These are phyloP conservation scores for Urechis unicinctus DNA, from an alignment of 2,888 invertebrate species.

Conservation along the genomic window DNA sequence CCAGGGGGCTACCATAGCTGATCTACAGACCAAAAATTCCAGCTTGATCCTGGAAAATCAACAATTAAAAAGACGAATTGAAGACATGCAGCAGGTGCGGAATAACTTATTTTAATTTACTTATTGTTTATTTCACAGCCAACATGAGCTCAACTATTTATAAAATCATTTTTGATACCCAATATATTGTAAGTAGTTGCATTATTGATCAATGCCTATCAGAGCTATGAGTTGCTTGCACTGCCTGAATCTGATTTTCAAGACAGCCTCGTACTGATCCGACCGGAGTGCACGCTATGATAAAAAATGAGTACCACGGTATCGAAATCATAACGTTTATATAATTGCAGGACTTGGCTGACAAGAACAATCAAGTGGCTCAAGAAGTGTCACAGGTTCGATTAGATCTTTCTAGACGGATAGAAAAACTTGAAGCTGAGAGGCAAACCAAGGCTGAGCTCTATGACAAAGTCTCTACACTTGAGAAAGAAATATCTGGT, in stretches of 20 bases:
- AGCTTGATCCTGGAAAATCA: slow-evolving; percentile 41
- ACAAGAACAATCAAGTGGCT: slow-evolving; percentile 42
- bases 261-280: too few relatives aligned
- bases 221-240: too few relatives aligned
- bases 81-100: slow-evolving; percentile 37
- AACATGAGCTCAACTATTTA: background rate
- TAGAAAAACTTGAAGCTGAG: slow-evolving; percentile 38
- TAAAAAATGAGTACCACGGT: too few relatives aligned
- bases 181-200: too few relatives aligned
- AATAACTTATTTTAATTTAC: background rate
- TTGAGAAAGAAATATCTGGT: slow-evolving; percentile 42
- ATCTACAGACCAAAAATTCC: slow-evolving; percentile 42
- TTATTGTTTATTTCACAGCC: too few relatives aligned
- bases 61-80: slow-evolving; percentile 33
- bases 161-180: background rate
- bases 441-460: slow-evolving; percentile 34
- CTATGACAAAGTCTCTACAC: slow-evolving; percentile 35
- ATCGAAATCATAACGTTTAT: too few relatives aligned
- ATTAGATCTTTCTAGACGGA: slow-evolving; percentile 32
- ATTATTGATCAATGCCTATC: too few relatives aligned
- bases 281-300: too few relatives aligned
- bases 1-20: slow-evolving; percentile 32
- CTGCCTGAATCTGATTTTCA: too few relatives aligned
- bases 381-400: slow-evolving; percentile 42
- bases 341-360: slow-evolving; percentile 35